Base-by-base conservation (phyloP, 2,888 invertebrate genomes). In the Julus scandinavius region DNA sequence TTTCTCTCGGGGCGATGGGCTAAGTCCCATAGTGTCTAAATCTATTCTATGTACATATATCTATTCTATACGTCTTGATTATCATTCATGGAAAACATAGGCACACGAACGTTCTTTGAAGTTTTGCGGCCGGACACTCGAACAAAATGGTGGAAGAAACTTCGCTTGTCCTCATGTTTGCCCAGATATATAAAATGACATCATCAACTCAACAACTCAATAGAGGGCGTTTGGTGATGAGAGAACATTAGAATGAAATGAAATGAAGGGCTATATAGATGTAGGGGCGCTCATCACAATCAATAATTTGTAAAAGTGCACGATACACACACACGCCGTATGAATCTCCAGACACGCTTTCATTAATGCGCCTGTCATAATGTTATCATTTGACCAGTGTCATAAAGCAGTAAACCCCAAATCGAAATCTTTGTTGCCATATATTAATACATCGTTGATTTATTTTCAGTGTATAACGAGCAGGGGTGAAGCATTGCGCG, bases 331-430 rank as follows among this genome's bases (percentile, higher is more conserved):
- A 63, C 63, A 15, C 63, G 63, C 0, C 20, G 63, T 15, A 63
- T 20, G n/a, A 20, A n/a, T 63, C 63, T 63, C 63, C 20, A 63
- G 63, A 63, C 63, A 63, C 63, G 63, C 63, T 63, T 63, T 63
- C 63, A 63, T 63, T 63, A 63, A 63, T 63, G 63, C 3, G 63
- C 63, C 63, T 63, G 63, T 63, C 63, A 63, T 63, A 63, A 63
- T 63, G 63, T 63, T 63, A 63, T 63, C 63, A 63, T 63, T 63
- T 63, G 63, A 63, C 63, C 63, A 63, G 63, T 63, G 63, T 63
- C 63, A 63, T 63, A 63, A 63, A 63, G 63, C 63, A 63, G 63
- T 63, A 63, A 63, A 63, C 63, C 63, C 63, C 63, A 63, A 63
- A 63, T 63, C 63, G 63, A 63, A 63, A 63, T 63, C 63, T 63